Percentiles rank a stretch among this genome's conserved stretches.
Evolutionary conservation across 2,888 invertebrate species (phyloP).

Genomic region (Cosmopolites sordidus): DNA sequence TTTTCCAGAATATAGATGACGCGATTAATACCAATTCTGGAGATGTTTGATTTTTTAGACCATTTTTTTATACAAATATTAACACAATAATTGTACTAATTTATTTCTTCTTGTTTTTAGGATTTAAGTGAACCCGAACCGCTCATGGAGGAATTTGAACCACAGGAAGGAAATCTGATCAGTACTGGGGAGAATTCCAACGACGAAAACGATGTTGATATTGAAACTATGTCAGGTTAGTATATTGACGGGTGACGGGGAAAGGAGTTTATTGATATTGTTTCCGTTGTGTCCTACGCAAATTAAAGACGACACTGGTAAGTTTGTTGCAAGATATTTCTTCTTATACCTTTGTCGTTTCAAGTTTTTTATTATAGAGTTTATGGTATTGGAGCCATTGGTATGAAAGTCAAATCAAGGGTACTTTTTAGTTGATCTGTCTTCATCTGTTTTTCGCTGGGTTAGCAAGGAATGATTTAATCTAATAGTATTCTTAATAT

Average conservation of each 20-base stretch:
- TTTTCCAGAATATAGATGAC: no score
- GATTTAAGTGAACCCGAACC: conserved; percentile 62
- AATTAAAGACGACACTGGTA: not conserved
- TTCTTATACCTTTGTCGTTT: not conserved
- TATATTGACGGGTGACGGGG: no score
- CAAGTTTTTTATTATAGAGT: not conserved
- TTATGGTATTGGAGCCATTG: no score
- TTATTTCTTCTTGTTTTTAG: conserved; percentile 33
- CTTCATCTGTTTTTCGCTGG: no score
- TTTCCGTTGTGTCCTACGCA: not conserved
- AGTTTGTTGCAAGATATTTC: not conserved
- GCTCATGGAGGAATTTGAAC: conserved; percentile 56
- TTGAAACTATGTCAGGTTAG: conserved; percentile 76
- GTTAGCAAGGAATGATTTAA: no score
- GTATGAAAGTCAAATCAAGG: no score
- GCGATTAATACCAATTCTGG: no score
- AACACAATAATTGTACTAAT: no score
- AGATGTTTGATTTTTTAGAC: no score
- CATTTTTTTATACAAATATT: no score
- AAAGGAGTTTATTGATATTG: not conserved
- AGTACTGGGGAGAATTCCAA: conserved; percentile 65
- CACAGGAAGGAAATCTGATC: conserved; percentile 49
- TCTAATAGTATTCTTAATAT: no score
- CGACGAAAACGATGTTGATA: conserved; percentile 84
- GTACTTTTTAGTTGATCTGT: no score